These are phyloP conservation scores for Helarctos malayanus DNA, from an alignment of 2,797 vertebrate genomes.

Conservation along the genomic window DNA sequence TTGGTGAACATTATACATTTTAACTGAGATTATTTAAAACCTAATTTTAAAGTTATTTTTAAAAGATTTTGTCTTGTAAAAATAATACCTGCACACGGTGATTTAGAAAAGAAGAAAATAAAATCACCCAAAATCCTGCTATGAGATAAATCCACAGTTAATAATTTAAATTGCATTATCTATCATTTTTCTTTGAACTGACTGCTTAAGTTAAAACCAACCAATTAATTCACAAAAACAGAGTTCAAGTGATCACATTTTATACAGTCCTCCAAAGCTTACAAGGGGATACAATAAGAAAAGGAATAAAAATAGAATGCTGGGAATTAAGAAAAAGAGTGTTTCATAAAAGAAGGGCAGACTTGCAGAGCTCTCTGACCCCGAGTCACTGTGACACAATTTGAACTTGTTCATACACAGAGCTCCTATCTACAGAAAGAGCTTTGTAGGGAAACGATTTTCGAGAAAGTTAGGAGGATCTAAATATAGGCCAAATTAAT, in stretches of 20 bases:
- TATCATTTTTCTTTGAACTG: slow-evolving; percentile 69
- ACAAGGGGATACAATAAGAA: slow-evolving; percentile 1
- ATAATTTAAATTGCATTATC: slow-evolving; percentile 57
- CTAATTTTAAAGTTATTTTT: slow-evolving; percentile 32
- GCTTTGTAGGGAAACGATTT: slow-evolving; percentile 10
- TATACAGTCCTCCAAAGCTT: slow-evolving; percentile 16
- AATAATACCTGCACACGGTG: background rate
- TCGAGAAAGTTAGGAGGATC: slow-evolving; percentile 46
- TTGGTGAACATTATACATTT: background rate
- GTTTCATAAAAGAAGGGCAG: slow-evolving; percentile 11
- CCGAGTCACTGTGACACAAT: slow-evolving; percentile 40
- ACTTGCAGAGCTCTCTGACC: slow-evolving; percentile 29
- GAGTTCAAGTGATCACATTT: slow-evolving; percentile 39
- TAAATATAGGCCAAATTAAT: slow-evolving; percentile 18
- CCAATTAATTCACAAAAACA: slow-evolving; percentile 53
- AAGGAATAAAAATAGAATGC: slow-evolving; percentile 19
- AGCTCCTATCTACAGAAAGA: background rate
- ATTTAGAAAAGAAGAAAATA: slow-evolving; percentile 66
- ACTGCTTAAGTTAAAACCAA: slow-evolving; percentile 31
- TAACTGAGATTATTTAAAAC: slow-evolving; percentile 40
- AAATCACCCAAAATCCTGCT: background rate
- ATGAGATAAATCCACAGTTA: background rate
- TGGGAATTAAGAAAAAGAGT: slow-evolving; percentile 41
- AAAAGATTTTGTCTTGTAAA: background rate
- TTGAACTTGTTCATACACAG: slow-evolving; percentile 4